Evolutionary conservation across 2,113 vertebrate genomes (phyloP), one percentile per base, ranked within the genome.

Genomic region (Eptatretus burgeri): DNA sequence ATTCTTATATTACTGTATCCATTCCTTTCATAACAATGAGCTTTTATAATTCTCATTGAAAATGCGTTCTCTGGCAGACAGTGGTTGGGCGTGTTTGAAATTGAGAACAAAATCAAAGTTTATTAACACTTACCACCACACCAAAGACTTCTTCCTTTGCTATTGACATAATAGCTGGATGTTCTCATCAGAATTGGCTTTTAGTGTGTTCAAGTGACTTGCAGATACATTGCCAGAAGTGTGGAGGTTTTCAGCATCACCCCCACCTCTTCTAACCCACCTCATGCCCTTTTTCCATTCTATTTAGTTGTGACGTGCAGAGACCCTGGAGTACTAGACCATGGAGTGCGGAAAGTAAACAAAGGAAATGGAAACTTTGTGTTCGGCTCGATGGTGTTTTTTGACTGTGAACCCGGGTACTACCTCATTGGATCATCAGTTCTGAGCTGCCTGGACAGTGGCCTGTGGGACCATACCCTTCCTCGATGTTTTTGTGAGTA

Each of bases 401-500:
- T 84, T 71, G 81, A 79, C 67, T 98, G 89, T 72, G 82, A 72
- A 76, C 82, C 82, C 0, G 84, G 89, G 50, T 85, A 84, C 77
- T 87, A 94, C 75, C 73, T 95, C 41, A 67, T 98, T 75, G 91
- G 91, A 49, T 85, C 82, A 12, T 83, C 82, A n/a, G 80, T 78
- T 49, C 79, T 93, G 66, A 79, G 80, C 65, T 98, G 91, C 74
- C 91, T 95, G 75, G 89, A 85, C 1, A 87, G 94, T 16, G 84
- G 85, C 68, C 88, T 85, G 3, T 98, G 91, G 91, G 91, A 98
- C 71, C 79, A 81, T 13, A 79, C 83, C 10, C 77, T 84, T 52
- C 85, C 91, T 12, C 84, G 83, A 74, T 96, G 91, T 71, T 78
- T 93, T 64, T 74, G 91, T 98, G 76, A 94, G 91, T 84, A 60